Conservation (phyloP, 1,140 invertebrate genomes). For the Phymorhynchus buccinoides region DNA sequence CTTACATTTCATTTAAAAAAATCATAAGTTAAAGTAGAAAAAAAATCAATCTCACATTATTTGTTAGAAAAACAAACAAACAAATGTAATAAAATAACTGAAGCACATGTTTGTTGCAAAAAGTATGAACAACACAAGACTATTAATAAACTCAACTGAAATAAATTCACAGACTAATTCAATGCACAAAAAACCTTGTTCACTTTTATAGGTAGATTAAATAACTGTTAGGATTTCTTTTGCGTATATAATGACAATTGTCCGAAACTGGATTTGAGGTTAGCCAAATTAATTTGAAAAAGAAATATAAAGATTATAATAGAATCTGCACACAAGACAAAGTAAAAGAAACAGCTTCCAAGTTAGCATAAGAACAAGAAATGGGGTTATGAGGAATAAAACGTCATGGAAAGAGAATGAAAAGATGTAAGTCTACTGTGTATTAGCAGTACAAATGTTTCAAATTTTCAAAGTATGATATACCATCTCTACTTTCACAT, state of each 20-base stretch:
- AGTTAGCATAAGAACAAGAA: neutral
- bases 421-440: too few species aligned
- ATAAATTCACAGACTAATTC: neutral
- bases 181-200: neutral
- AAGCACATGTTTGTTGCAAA: neutral
- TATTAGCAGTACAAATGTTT: too few species aligned
- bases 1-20: too few species aligned
- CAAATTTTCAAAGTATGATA: neutral
- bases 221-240: neutral
- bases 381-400: neutral
- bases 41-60: constrained; percentile 21
- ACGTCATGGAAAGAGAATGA: neutral
- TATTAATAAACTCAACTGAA: neutral
- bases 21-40: constrained; percentile 1
- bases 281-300: neutral
- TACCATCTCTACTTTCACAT: too few species aligned
- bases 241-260: neutral
- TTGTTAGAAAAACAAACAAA: constrained; percentile 1
- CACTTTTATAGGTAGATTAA: too few species aligned
- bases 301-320: neutral
- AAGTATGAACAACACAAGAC: neutral
- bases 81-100: neutral
- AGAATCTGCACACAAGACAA: neutral
- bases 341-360: too few species aligned
- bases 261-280: constrained; percentile 5